Evolutionary conservation across 2,888 invertebrate species (phyloP), one percentile per base, ranked within the genome.

Genomic region (Epinotia demarniana): DNA sequence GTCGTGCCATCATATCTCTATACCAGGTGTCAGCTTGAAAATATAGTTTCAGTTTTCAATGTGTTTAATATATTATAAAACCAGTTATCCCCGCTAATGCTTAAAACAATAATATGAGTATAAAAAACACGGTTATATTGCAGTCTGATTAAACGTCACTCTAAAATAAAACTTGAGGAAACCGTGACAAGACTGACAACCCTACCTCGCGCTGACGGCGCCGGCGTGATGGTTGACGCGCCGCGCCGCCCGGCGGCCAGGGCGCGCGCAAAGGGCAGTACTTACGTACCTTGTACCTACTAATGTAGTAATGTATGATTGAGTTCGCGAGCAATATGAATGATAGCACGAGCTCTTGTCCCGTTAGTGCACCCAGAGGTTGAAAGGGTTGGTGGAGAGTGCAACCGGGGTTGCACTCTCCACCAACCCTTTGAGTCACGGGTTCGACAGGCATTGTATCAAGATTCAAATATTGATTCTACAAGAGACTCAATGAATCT

Each of bases 191-290:
- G 63, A 72, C 76, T 39, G 72, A 9, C 68, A 69, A 8, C 73
- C 76, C 76, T 76, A 58, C 33, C 60, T 46, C 5, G 82, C 82
- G 77, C 79, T 80, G 79, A 71, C 61, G 72, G 78, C 80, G 72
- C 80, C 61, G 72, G 78, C 80, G 72, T 80, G 79, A 84, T 82
- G 77, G 78, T 82, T 83, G 79, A 78, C 72, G 53, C 83, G 84
- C 75, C 78, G 78, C 69, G 72, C 75, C 61, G 74, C 77, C 77
- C 79, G 78, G 74, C 78, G 67, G 66, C 55, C 58, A 55, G 67
- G 77, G 76, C 18, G 68, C 64, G 49, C 77, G 68, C 72, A 72
- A 77, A 77, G 72, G 76, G 66, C 57, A 61, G 53, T 57, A 62
- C 61, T 55, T 61, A 53, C 53, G 53, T 46, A 46, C 1, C 46